A percentile compares a stretch with the other conserved stretches of the same genome.
These are phyloP conservation scores for Nematopogon swammerdamellus DNA, from an alignment of 2,888 invertebrate species.

Conservation along the genomic window DNA sequence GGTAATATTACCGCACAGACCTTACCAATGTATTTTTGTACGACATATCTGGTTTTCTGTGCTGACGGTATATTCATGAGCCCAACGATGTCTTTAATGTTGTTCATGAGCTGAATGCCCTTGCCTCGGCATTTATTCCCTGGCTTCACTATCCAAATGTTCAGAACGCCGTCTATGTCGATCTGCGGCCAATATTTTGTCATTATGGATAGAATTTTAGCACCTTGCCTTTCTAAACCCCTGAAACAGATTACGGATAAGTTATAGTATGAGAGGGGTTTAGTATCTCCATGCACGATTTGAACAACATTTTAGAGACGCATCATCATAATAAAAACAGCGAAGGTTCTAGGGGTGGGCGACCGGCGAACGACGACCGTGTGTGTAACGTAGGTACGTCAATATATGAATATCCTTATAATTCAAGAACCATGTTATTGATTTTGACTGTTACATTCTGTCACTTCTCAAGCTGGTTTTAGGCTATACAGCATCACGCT, in stretches of 20 bases:
- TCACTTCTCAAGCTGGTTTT: too few species aligned
- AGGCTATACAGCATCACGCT: too few species aligned
- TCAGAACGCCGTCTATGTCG: conserved; percentile 78
- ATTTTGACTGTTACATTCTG: too few species aligned
- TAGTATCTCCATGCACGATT: too few species aligned
- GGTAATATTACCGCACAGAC: conserved; percentile 7
- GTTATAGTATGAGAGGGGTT: background rate
- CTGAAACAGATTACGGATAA: conserved; percentile 24
- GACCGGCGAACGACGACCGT: too few species aligned
- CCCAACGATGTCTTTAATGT: conserved; percentile 78
- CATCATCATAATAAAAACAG: too few species aligned
- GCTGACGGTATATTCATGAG: conserved; percentile 63
- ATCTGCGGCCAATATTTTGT: conserved; percentile 77
- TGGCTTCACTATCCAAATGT: conserved; percentile 95
- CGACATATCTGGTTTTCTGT: conserved; percentile 78
- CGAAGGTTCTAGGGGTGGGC: too few species aligned
- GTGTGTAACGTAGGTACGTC: too few species aligned
- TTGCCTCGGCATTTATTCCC: conserved; percentile 90
- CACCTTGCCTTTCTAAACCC: conserved; percentile 48
- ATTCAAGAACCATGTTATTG: too few species aligned
- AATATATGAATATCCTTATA: too few species aligned
- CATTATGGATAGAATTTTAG: conserved; percentile 63
- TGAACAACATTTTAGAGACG: too few species aligned
- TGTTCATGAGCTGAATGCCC: conserved; percentile 84
- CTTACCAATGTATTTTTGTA: conserved; percentile 93